These are phyloP conservation scores for Nasonia oneida DNA, from an alignment of 2,888 invertebrate species.

Conservation along the genomic window DNA sequence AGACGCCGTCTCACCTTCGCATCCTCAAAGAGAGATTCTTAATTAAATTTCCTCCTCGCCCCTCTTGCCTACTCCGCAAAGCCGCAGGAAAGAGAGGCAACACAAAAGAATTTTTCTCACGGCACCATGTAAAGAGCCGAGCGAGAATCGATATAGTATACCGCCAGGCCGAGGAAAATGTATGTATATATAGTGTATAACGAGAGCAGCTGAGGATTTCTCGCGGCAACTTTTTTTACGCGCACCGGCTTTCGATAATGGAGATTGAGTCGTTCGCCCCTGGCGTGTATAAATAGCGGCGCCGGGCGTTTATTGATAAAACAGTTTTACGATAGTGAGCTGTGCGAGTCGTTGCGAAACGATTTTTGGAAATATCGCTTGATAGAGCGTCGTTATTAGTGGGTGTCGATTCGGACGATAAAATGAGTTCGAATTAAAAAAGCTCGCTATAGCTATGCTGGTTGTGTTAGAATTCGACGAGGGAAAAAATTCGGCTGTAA, in stretches of 20 bases:
- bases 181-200: neutral
- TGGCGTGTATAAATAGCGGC: constrained; percentile 30
- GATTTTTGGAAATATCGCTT: neutral
- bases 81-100: neutral
- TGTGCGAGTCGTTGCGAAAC: neutral
- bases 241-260: constrained; percentile 36
- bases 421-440: neutral
- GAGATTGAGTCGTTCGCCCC: constrained; percentile 42
- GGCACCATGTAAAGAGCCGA: neutral
- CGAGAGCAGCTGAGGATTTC: neutral
- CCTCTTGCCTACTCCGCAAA: neutral
- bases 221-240: constrained; percentile 28
- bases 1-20: neutral
- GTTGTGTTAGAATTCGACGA: neutral
- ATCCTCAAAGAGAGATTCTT: neutral
- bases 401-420: neutral
- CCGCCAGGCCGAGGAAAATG: neutral
- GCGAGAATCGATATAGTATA: constrained; percentile 1
- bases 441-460: neutral
- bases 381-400: neutral
- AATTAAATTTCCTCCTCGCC: neutral
- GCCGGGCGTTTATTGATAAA: constrained; percentile 50
- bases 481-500: neutral
- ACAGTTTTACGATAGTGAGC: constrained; percentile 41
- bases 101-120: neutral